Evolutionary conservation across 2,797 vertebrate species (phyloP), one percentile per base, ranked within the genome.

Genomic region (Apogon hyalosoma): DNA sequence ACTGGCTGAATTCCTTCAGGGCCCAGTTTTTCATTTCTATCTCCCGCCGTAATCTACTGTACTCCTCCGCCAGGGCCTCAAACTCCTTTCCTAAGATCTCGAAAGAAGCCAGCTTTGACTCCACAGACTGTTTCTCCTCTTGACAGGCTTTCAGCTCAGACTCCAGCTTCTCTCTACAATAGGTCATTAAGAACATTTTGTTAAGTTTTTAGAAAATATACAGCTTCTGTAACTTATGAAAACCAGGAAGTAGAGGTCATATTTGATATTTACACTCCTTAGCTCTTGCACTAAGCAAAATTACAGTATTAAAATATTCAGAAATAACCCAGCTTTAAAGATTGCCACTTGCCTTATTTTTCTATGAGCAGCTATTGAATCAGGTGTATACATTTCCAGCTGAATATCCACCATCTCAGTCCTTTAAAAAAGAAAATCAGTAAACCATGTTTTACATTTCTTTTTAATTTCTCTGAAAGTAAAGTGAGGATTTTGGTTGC

Each of bases 41-140:
- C 43, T 94, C 90, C 77, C 89, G 90, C 19, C 80, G 91, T 15
- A 97, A 75, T 18, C 78, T 87, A 19, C 92, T 91, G 70, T 97
- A 97, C 69, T 96, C 94, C 40, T 95, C 90, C 0, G 95, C 96
- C 73, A 96, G 85, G 4, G 75, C 77, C 66, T 96, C 93, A 53
- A 97, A 97, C 12, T 95, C 94, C 36, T 92, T 90, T 8, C 96
- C 96, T 21, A 97, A 89, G 42, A 94, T 93, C 88, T 96, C 92
- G 46, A 96, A 96, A 21, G 94, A 94, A 2, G 87, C 86, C 63
- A 96, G 90, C 13, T 92, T 92, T 1, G 88, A 82, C 46, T 87
- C 89, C 0, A 93, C 85, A 0, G 87, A 87, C 62, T 93, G 92
- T 67, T 95, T 90, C 67, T 96, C 94, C 19, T 59, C 73, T 73